Percentiles rank a stretch among this genome's conserved stretches.
Conservation (phyloP, 2,797 vertebrate genomes). For the Pseudocheirus occidentalis region DNA sequence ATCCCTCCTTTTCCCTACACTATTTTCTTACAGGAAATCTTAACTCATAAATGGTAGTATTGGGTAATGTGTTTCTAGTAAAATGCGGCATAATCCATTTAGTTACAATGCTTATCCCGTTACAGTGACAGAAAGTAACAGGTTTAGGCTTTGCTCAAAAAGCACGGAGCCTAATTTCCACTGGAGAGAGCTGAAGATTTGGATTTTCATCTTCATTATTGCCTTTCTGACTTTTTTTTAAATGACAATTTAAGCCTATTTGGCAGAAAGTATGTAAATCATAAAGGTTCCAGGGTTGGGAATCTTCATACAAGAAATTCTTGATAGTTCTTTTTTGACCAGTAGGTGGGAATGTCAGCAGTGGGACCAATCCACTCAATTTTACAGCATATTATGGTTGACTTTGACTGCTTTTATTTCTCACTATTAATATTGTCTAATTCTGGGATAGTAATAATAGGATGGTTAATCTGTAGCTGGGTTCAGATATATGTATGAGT, state of each 20-base stretch:
- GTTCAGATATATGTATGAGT: constrained; percentile 48
- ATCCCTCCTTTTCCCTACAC: constrained; percentile 72
- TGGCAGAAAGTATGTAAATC: constrained; percentile 55
- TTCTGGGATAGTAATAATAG: constrained; percentile 31
- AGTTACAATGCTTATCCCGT: constrained; percentile 74
- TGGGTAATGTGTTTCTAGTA: constrained; percentile 80
- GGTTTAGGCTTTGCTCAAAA: constrained; percentile 69
- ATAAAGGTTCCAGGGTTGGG: constrained; percentile 43
- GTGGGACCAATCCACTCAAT: constrained; percentile 29
- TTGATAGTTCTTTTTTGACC: constrained; percentile 22
- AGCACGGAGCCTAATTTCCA: constrained; percentile 71
- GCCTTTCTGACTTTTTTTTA: constrained; percentile 44
- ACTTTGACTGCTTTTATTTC: constrained; percentile 18
- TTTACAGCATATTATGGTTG: background rate
- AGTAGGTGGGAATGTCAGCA: constrained; percentile 27
- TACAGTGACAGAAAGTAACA: constrained; percentile 72
- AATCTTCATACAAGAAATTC: constrained; percentile 35
- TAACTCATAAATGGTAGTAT: constrained; percentile 78
- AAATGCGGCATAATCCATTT: constrained; percentile 76
- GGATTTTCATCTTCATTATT: constrained; percentile 70
- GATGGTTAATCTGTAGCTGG: constrained; percentile 37
- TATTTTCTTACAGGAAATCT: constrained; percentile 77
- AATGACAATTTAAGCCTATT: constrained; percentile 64
- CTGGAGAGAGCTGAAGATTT: constrained; percentile 61
- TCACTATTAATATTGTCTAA: constrained; percentile 48